These are phyloP conservation scores for Sturmia bella DNA, from an alignment of 2,888 invertebrate genomes.

Conservation along the genomic window DNA sequence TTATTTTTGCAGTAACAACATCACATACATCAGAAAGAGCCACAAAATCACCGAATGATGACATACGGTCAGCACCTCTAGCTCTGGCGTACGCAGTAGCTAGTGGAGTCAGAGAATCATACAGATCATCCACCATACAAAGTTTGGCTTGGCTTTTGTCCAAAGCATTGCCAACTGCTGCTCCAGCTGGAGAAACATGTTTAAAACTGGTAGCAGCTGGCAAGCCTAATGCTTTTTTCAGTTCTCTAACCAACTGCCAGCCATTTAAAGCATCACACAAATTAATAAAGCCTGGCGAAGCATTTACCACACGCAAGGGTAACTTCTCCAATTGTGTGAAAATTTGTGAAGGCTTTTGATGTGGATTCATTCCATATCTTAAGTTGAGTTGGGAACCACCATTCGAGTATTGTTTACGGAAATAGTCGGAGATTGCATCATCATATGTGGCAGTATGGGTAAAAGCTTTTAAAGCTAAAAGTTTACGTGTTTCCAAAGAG, in stretches of 20 bases:
- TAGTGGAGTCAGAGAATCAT: slow-evolving; percentile 88
- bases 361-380: slow-evolving; percentile 98
- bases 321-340: slow-evolving; percentile 90
- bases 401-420: slow-evolving; percentile 93
- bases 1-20: slow-evolving; percentile 93
- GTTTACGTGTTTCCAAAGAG: slow-evolving; percentile 86
- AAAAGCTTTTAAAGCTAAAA: slow-evolving; percentile 95
- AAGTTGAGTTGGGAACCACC: slow-evolving; percentile 91
- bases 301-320: slow-evolving; percentile 94
- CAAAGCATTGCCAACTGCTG: slow-evolving; percentile 93
- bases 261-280: slow-evolving; percentile 98
- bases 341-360: slow-evolving; percentile 97
- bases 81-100: slow-evolving; percentile 97
- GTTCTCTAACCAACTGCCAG: slow-evolving; percentile 96
- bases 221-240: slow-evolving; percentile 89
- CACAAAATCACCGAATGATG: slow-evolving; percentile 98
- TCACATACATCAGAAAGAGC: slow-evolving; percentile 97
- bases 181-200: slow-evolving; percentile 98
- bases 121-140: slow-evolving; percentile 95
- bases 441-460: slow-evolving; percentile 98
- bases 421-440: slow-evolving; percentile 96
- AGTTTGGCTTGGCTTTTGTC: slow-evolving; percentile 90
- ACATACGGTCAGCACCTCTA: slow-evolving; percentile 99
- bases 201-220: slow-evolving; percentile 99
- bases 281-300: slow-evolving; percentile 98